Percentiles rank a stretch among this genome's conserved stretches.
phyloP scores from a whole-genome alignment of 2,888 invertebrate genomes.

The Sturmia bella region DNA sequence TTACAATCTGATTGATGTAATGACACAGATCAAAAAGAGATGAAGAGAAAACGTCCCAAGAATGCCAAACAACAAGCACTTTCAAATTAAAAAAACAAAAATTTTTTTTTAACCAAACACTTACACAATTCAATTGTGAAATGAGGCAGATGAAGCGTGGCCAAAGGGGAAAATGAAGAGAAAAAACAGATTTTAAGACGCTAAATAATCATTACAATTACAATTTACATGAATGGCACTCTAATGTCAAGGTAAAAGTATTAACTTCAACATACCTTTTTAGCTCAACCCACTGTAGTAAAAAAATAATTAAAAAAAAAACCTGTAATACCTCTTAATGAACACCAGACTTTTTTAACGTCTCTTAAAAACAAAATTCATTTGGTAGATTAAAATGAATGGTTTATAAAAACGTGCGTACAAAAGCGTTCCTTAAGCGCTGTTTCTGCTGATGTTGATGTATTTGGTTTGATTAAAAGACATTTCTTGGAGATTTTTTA shows the following conservation, averaged over 20 bases:
- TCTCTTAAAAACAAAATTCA: slow-evolving; percentile 17
- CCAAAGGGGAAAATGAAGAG: not conserved
- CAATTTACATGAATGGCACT: slow-evolving; percentile 26
- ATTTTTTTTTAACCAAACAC: too few relatives aligned
- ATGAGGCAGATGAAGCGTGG: too few relatives aligned
- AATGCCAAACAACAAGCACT: too few relatives aligned
- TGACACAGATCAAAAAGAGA: too few relatives aligned
- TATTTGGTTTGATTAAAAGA: slow-evolving; percentile 5
- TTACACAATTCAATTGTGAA: too few relatives aligned
- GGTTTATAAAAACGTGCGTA: slow-evolving; percentile 14
- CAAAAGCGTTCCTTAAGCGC: too few relatives aligned
- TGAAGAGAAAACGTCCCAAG: too few relatives aligned
- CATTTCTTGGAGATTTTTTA: not conserved
- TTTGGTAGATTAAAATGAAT: slow-evolving; percentile 21
- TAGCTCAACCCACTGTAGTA: slow-evolving; percentile 30
- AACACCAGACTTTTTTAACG: not conserved
- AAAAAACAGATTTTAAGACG: not conserved
- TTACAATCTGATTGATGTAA: too few relatives aligned
- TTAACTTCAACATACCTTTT: slow-evolving; percentile 12
- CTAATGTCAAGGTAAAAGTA: slow-evolving; percentile 52
- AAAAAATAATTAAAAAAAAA: slow-evolving; percentile 10
- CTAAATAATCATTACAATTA: slow-evolving; percentile 23
- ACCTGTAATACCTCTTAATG: not conserved
- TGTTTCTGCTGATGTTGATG: not conserved
- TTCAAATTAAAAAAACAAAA: too few relatives aligned